Conservation (phyloP, 2,113 vertebrate species). For the Trochalopteron elliotii region DNA sequence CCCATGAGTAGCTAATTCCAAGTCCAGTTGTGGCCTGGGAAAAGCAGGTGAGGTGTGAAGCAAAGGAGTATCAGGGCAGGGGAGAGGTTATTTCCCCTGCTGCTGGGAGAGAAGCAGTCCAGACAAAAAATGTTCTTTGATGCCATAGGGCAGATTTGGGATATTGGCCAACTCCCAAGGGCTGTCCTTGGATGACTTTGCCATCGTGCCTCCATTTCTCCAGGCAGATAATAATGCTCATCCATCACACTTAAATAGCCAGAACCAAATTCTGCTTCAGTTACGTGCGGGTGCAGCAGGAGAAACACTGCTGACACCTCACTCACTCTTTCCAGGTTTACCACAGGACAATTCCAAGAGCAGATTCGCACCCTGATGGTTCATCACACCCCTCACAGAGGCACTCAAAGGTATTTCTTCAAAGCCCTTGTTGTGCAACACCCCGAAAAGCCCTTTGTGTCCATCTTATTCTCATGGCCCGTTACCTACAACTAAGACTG, state of each 20-base stretch:
- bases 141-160: not conserved
- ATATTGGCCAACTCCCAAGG: not conserved
- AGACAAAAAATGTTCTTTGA: not conserved
- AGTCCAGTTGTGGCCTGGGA: not conserved
- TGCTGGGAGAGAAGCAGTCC: not conserved
- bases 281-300: rapidly evolving
- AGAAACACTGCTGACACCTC: not conserved
- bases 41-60: not conserved
- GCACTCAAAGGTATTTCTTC: not conserved
- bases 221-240: not conserved
- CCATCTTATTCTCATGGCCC: not conserved
- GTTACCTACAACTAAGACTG: not conserved
- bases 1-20: not conserved
- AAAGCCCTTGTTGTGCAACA: not conserved
- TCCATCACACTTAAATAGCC: not conserved
- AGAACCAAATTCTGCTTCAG: not conserved
- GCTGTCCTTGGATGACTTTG: not conserved
- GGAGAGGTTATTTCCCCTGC: not conserved
- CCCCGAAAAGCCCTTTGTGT: not conserved
- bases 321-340: not conserved
- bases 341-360: not conserved
- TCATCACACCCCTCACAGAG: not conserved
- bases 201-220: not conserved
- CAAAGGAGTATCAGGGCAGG: not conserved
- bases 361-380: not conserved